A percentile compares a stretch with the other conserved stretches of the same genome.
phyloP scores from a whole-genome alignment of 2,797 vertebrate species.

The Orestias chungarensis region DNA sequence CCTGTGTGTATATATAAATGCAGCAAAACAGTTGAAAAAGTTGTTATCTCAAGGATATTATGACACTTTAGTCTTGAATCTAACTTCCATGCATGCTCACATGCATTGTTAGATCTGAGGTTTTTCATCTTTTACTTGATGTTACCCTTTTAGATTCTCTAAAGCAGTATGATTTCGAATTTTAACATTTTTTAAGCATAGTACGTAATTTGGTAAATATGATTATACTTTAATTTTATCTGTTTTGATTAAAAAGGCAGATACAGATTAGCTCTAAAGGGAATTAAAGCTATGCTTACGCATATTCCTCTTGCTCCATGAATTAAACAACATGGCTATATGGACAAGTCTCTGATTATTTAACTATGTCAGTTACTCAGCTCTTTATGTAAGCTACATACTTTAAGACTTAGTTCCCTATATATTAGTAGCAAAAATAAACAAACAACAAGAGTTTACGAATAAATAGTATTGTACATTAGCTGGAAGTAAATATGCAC shows the following conservation, averaged over 20 bases:
- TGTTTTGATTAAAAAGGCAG: constrained; percentile 67
- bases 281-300: constrained; percentile 68
- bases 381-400: constrained; percentile 63
- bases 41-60: too few species aligned
- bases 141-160: not conserved
- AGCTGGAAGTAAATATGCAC: constrained; percentile 7
- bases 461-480: constrained; percentile 24
- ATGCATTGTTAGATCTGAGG: too few species aligned
- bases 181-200: constrained; percentile 43
- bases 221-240: constrained; percentile 69
- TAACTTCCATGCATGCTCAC: too few species aligned
- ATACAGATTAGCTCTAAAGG: constrained; percentile 78
- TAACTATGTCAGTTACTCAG: constrained; percentile 67
- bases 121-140: too few species aligned
- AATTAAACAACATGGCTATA: constrained; percentile 70
- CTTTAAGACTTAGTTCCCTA: constrained; percentile 48
- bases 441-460: too few species aligned
- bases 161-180: constrained; percentile 18
- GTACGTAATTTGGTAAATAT: constrained; percentile 66
- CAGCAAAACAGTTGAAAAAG: too few species aligned
- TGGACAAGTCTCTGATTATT: constrained; percentile 48
- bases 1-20: too few species aligned
- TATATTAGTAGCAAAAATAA: constrained; percentile 12
- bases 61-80: too few species aligned
- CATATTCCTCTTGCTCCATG: constrained; percentile 65